These are phyloP conservation scores for Dufourea novaeangliae DNA, from an alignment of 1,140 invertebrate genomes.

Conservation along the genomic window DNA sequence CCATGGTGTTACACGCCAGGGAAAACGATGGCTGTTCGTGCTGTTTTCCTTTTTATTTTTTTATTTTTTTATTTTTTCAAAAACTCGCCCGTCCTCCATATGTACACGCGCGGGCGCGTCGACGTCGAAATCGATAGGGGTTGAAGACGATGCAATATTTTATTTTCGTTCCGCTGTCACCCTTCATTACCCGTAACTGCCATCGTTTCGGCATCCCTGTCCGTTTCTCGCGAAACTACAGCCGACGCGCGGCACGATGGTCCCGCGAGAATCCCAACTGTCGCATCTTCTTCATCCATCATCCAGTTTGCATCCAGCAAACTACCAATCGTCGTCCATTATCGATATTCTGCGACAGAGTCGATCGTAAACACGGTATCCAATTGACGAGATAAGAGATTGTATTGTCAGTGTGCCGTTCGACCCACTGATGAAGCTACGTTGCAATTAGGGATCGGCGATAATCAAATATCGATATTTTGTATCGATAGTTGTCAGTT, in stretches of 20 bases:
- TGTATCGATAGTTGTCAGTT: too few relatives aligned
- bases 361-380: too few relatives aligned
- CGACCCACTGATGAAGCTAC: too few relatives aligned
- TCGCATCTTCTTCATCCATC: constrained; percentile 18
- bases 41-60: too few relatives aligned
- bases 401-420: too few relatives aligned
- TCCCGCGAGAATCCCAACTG: constrained; percentile 5
- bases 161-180: constrained; percentile 23
- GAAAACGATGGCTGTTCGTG: too few relatives aligned
- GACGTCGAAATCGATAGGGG: constrained; percentile 4
- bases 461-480: too few relatives aligned
- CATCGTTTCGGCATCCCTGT: constrained; percentile 1
- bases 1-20: too few relatives aligned
- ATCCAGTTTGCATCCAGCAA: not conserved
- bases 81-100: not conserved
- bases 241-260: not conserved
- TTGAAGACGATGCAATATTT: constrained; percentile 12
- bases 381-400: too few relatives aligned
- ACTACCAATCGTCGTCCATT: constrained; percentile 18
- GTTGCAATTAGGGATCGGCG: too few relatives aligned
- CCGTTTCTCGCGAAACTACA: not conserved
- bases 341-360: not conserved
- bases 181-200: constrained; percentile 34
- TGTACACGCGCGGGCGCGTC: not conserved
- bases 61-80: too few relatives aligned